Base-by-base conservation (phyloP, 1,140 invertebrate species). In the Drosophila littoralis region DNA sequence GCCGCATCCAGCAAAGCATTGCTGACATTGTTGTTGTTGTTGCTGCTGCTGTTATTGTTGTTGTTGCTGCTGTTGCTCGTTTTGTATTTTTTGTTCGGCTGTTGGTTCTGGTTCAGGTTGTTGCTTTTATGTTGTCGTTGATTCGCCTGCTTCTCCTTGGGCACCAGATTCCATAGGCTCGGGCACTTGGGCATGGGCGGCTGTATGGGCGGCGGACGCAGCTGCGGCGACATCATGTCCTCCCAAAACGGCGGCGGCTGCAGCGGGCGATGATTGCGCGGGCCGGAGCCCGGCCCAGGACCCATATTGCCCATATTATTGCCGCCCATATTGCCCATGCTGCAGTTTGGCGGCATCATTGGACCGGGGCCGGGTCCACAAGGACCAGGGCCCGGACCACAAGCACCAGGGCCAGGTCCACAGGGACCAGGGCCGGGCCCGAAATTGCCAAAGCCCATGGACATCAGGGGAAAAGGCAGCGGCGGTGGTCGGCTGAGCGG, bases 181-280 rank as follows among this genome's bases (percentile, higher is more conserved):
- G 83, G 83, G n/a, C 83, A 88, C 51, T 88, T 88, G 3, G 84
- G 84, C 85, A 89, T 81, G 6, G 84, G 84, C 1, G 85, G 85
- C 32, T 89, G 84, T 5, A 89, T 89, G 8, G 84, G 84, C 10
- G 85, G 84, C 0, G 77, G 67, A 0, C 68, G 65, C 28, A 64
- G 77, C 10, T 65, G 68, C 1, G 84, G 84, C 33, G 85, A 78
- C 81, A 90, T 90, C 85, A 89, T 84, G 35, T 89, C 84, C 38
- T 90, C 84, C 84, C 84, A 89, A 42, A 89, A 89, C 1, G 85
- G 84, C 0, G 84, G 84, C 10, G 84, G 85, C 40, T 89, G 80
- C 45, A 88, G 22, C 0, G 84, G 70, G 10, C 85, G 54, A 9
- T 86, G 69, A 6, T 65, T 71, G n/a, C 72, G 66, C 2, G 28